Percentiles rank a stretch among this genome's conserved stretches.
Evolutionary conservation across 2,113 vertebrate genomes (phyloP).

Genomic region (Scomber colias): DNA sequence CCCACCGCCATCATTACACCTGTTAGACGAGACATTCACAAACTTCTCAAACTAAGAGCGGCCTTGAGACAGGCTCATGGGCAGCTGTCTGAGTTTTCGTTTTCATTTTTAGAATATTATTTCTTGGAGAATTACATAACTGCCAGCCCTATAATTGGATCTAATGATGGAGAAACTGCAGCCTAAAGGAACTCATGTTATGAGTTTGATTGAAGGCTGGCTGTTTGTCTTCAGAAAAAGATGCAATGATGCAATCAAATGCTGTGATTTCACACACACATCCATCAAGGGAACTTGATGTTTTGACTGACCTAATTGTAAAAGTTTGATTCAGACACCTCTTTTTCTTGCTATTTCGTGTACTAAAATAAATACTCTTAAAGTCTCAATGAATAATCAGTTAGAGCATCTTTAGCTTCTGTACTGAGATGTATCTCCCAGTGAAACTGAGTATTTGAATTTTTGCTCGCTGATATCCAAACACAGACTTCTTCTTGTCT

Average conservation of each 20-base stretch:
- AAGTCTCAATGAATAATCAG: too few relatives aligned
- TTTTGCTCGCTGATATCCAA: too few relatives aligned
- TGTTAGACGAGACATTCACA: conserved; percentile 2
- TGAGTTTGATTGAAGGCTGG: conserved; percentile 13
- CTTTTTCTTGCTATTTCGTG: background rate
- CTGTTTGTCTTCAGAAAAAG: background rate
- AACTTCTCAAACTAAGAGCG: background rate
- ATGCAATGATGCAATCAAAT: background rate
- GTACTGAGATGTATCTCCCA: too few relatives aligned
- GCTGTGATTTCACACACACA: background rate
- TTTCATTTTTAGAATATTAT: conserved; percentile 21
- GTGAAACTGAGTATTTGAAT: too few relatives aligned
- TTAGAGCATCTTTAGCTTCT: too few relatives aligned
- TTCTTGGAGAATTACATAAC: conserved; percentile 28
- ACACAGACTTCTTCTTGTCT: too few relatives aligned
- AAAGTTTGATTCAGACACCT: background rate
- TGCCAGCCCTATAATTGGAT: conserved; percentile 19
- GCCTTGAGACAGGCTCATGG: conserved; percentile 1
- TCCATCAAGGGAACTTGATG: too few relatives aligned
- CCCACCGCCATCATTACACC: background rate
- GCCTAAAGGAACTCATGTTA: conserved; percentile 8
- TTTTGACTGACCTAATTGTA: background rate
- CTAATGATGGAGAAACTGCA: background rate
- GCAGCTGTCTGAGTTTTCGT: conserved; percentile 21
- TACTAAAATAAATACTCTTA: background rate